phyloP scores from a whole-genome alignment of 2,113 vertebrate genomes.

The Sebastes fasciatus region DNA sequence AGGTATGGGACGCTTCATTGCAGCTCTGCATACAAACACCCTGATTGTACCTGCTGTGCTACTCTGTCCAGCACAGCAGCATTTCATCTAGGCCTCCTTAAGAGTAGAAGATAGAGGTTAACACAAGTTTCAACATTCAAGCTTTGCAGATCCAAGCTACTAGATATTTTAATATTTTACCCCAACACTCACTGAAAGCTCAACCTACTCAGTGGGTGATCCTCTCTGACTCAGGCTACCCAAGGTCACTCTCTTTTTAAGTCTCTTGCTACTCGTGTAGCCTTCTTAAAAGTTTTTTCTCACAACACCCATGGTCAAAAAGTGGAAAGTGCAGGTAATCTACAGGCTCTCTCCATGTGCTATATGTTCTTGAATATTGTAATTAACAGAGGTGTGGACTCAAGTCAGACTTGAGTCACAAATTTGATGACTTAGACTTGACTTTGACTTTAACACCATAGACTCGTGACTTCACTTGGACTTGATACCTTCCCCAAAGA shows the following conservation, averaged over 20 bases:
- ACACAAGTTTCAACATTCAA: not conserved
- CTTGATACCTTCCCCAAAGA: too few relatives aligned
- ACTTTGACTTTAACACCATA: too few relatives aligned
- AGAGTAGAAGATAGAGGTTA: not conserved
- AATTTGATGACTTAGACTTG: too few relatives aligned
- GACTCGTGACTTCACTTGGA: too few relatives aligned
- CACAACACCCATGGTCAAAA: not conserved
- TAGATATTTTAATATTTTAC: conserved; percentile 27
- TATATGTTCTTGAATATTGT: not conserved
- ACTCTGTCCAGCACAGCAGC: not conserved
- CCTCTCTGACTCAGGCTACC: not conserved
- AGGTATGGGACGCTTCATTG: not conserved
- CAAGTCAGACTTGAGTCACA: too few relatives aligned
- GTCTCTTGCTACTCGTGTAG: not conserved
- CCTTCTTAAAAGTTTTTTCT: not conserved
- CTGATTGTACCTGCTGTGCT: conserved; percentile 1
- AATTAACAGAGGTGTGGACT: too few relatives aligned
- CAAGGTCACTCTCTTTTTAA: conserved; percentile 31
- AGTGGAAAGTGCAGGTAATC: not conserved
- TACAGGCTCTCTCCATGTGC: not conserved
- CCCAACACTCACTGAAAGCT: not conserved
- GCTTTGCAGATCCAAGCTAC: conserved; percentile 10
- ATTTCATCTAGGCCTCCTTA: not conserved
- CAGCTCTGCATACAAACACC: conserved; percentile 5
- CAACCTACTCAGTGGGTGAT: conserved; percentile 12